Evolutionary conservation across 2,113 vertebrate species (phyloP), one percentile per base, ranked within the genome.

Genomic region (Crocuta crocuta): DNA sequence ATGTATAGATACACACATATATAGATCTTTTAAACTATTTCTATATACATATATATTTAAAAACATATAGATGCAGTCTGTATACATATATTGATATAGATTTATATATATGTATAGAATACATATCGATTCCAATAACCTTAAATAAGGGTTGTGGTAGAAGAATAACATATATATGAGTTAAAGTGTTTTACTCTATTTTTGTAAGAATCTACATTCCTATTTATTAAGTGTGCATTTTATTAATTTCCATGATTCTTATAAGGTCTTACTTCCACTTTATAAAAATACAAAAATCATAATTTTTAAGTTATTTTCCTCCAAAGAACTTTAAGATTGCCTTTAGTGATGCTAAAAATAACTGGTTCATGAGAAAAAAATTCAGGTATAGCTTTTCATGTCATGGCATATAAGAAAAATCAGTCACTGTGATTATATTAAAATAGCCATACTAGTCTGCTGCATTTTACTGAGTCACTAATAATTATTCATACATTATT

Each of bases 211-310:
- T 48, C 53, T 71, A 85, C 24, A 58, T 78, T 83, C 39, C n/a
- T 89, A 28, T 80, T 81, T 81, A 48, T 55, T 81, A 92, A 39
- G 2, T 50, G 31, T 93, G 35, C 10, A 23, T 76, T 80, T 90
- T 45, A 81, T 48, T 95, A 85, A 65, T 43, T 86, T 80, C 39
- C 17, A 61, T 81, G 86, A 74, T 58, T 81, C 86, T 71, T 66
- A 73, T 66, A 74, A 55, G 55, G 4, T 71, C 50, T 71, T 12
- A 50, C 15, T 81, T 87, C 35, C 15, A 73, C 28, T 86, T 63
- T 74, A 73, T 19, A 61, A 82, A 94, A 92, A 88, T 39, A 74
- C 68, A 65, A 94, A 87, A 87, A 39, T 68, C 58, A 76, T 39
- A 65, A 87, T 61, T 61, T 88, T 15, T 33, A 79, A 76, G 55